Base-by-base conservation (phyloP, 2,888 invertebrate genomes). In the Cataglyphis rosenhaueri region DNA sequence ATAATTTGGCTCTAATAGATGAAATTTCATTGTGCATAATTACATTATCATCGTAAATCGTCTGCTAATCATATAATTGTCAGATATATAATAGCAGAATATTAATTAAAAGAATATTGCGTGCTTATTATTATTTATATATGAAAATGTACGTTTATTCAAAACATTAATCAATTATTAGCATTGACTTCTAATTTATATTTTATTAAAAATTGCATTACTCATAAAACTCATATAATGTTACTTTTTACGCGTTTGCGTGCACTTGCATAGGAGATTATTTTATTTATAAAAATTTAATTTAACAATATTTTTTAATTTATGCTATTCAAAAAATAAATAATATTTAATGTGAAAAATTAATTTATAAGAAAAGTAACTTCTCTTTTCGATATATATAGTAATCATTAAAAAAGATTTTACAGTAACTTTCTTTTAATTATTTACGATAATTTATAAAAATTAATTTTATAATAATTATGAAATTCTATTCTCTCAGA, bases 11-110 rank as follows among this genome's bases (percentile, higher is more conserved):
- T 64, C 9, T 0, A 76, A 76, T 76, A 32, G 32, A 32, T 4
- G 38, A 38, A 65, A 78, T 78, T 68, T 78, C 29, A 78, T 68
- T 78, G 41, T 41, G 29, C 52, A 15, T 41, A 66, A 57, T 66
- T 41, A 25, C 18, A 9, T 74, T 62, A 61, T 2, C 21, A 65
- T 57, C 41, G 10, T 76, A 65, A 76, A 68, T 78, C 38, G 41
- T 21, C 15, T 44, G 41, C 3, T 78, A 78, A 21, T 59, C 32
- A 41, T 55, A 5, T 66, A 76, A 66, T 57, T 32, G 41, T 15
- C 9, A 65, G 29, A 25, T 25, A 25, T 25, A 55, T 75, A n/a
- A 76, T 75, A 66, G 9, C 21, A 29, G 29, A 68, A 68, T 57
- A 66, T 78, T 68, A 57, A 78, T 78, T 68, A 68, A 59, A 68